Conservation (phyloP, 2,797 vertebrate genomes). For the Phalanger gymnotis region DNA sequence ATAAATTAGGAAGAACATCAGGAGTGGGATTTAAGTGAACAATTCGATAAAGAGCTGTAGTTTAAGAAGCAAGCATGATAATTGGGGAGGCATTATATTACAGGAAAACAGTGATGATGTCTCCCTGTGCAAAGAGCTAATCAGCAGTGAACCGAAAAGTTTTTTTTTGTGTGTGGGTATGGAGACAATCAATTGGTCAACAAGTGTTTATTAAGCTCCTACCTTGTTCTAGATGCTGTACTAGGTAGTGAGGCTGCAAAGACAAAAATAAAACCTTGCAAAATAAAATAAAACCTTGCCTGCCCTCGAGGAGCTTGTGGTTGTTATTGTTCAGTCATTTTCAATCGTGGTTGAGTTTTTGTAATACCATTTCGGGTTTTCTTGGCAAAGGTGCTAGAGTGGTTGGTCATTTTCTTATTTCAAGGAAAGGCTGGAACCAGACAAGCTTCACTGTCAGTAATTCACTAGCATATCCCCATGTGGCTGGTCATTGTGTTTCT, state of each 20-base stretch:
- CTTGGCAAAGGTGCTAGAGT: neutral
- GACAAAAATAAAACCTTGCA: neutral
- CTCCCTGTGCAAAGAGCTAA: neutral
- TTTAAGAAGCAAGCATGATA: slow-evolving; percentile 14
- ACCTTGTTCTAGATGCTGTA: neutral
- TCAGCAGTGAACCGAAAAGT: neutral
- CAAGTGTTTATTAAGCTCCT: neutral
- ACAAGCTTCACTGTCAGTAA: neutral
- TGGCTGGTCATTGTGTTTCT: no score
- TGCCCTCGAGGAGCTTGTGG: neutral
- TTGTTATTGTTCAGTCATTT: neutral
- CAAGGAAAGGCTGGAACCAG: neutral
- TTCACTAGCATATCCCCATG: neutral
- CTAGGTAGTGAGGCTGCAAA: neutral
- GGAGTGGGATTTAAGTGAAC: neutral
- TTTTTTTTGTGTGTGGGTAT: neutral
- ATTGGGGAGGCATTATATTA: neutral
- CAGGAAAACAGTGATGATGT: neutral
- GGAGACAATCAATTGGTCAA: neutral
- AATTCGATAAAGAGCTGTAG: neutral
- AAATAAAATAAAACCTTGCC: neutral
- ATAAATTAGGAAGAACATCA: slow-evolving; percentile 20
- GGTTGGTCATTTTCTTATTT: neutral
- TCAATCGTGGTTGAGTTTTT: neutral
- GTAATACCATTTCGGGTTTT: neutral